These are phyloP conservation scores for Psilopsiagon aymara DNA, from an alignment of 2,113 vertebrate species.

Conservation along the genomic window DNA sequence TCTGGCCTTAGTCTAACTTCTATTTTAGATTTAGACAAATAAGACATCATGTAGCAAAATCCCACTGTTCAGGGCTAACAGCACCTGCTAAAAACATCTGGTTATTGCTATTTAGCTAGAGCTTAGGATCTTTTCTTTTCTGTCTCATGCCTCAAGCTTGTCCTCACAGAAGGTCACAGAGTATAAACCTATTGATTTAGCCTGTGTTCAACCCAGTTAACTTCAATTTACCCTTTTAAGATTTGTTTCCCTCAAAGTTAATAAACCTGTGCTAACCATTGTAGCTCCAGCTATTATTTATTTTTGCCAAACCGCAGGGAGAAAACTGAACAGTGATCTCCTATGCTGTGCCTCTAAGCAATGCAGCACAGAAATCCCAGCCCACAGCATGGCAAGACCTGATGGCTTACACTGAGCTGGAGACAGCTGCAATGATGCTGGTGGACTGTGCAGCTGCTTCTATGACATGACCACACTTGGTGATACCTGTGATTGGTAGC, in stretches of 20 bases:
- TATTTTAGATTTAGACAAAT: neutral
- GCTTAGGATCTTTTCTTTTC: neutral
- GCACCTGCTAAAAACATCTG: slow-evolving; percentile 13
- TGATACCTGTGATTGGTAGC: neutral
- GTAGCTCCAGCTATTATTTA: slow-evolving; percentile 24
- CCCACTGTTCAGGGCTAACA: neutral
- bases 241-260: slow-evolving; percentile 32
- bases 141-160: neutral
- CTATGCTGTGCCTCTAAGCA: neutral
- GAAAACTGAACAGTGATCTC: neutral
- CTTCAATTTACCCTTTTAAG: slow-evolving; percentile 23
- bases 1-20: neutral
- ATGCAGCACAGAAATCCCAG: neutral
- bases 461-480: accelerated
- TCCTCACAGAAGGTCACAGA: neutral
- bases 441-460: neutral
- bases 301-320: neutral
- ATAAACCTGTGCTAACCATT: slow-evolving; percentile 38
- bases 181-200: neutral
- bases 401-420: neutral
- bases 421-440: neutral
- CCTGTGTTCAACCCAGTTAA: neutral
- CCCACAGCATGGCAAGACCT: neutral
- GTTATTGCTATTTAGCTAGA: neutral
- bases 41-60: neutral